Evolutionary conservation across 37 sponge, comb jelly and placozoan genomes (phyloP), one percentile per base, ranked within the genome.

Genomic region (Axinella damicornis): DNA sequence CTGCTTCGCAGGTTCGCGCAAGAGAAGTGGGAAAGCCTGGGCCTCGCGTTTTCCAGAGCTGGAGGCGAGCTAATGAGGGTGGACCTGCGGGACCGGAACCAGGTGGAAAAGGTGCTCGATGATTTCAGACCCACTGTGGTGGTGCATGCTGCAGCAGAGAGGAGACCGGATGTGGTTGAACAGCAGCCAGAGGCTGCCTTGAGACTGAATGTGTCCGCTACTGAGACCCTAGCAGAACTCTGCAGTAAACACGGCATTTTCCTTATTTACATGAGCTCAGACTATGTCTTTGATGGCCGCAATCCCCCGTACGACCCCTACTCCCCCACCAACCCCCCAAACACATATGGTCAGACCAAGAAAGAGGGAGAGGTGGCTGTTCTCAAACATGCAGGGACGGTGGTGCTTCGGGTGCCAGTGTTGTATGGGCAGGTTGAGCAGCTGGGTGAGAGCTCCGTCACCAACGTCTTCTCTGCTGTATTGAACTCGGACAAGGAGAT

Each of bases 271-370:
- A 88, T 96, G 36, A 90, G 95, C 79, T 85, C 96, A 6, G 94
- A 96, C 58, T 90, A 90, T 37, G 96, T 96, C 11, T 96, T 96
- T 79, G 92, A 96, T 84, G 96, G 96, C 0, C 85, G 46, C 5
- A 69, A 63, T 27, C 86, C 96, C 9, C 96, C 96, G 5, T 90
- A 96, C 83, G 37, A 73, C 31, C 91, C 92, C 25, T 66, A 53
- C 25, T 73, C 40, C 6, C 33, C 55, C 2, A 79, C 96, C 25
- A 91, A 90, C 80, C 96, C 96, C 15, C 79, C 93, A n/a, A 96
- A 90, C 64, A 55, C 83, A 21, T 96, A 96, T 68, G 96, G 94
- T 14, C n/a, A 33, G 46, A 73, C 38, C 6, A 96, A 96, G 41
- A 69, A 62, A 19, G 84, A 86, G 40, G 94, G 92, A 64, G 96